These are phyloP conservation scores for Eulemur albifrons DNA, from an alignment of 2,797 vertebrate species.

Conservation along the genomic window DNA sequence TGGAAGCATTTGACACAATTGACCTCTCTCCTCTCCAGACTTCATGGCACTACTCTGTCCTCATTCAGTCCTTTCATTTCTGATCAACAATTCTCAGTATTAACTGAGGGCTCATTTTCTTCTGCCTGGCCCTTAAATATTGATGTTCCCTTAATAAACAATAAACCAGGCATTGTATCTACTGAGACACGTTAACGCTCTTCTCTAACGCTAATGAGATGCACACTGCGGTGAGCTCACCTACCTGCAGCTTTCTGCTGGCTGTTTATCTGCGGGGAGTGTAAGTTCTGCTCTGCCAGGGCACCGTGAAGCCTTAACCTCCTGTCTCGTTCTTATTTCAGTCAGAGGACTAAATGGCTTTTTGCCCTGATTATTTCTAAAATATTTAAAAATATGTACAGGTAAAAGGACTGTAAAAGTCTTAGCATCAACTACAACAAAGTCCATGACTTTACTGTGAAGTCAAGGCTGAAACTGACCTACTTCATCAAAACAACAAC, in stretches of 20 bases:
- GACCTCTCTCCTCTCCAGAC: neutral
- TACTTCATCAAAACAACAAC: neutral
- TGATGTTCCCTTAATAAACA: neutral
- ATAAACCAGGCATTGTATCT: neutral
- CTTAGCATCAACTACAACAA: neutral
- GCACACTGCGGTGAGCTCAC: neutral
- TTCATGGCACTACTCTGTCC: neutral
- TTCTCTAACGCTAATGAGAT: neutral
- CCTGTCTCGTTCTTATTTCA: neutral
- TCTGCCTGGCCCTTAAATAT: neutral
- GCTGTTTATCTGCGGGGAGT: neutral
- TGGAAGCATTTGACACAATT: neutral
- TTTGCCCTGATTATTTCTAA: neutral
- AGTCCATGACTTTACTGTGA: neutral
- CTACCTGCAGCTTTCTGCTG: neutral
- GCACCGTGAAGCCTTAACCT: neutral
- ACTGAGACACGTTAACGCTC: no score
- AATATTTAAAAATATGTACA: neutral
- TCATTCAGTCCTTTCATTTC: neutral
- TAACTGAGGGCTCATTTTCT: neutral
- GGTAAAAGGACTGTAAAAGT: neutral
- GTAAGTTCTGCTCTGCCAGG: neutral
- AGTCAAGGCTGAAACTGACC: neutral
- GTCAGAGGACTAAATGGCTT: neutral
- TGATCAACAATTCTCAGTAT: neutral